These are phyloP conservation scores for Pinctada fucata DNA, from an alignment of 2,888 invertebrate genomes.

Conservation along the genomic window DNA sequence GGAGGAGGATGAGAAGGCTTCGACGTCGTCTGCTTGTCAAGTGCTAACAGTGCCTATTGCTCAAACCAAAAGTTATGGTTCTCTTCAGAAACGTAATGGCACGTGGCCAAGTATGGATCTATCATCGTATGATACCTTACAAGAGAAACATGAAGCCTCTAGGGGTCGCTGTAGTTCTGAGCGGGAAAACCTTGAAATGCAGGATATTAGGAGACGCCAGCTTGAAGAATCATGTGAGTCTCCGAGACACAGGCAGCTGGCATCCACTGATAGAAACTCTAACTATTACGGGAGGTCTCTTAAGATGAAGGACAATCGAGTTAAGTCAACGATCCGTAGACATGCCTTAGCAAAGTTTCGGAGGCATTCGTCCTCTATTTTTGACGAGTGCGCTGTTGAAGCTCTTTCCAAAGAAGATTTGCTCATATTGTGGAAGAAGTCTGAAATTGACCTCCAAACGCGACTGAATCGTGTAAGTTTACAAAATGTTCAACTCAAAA, in stretches of 20 bases:
- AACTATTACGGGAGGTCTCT: conserved; percentile 36
- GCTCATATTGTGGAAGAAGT: conserved; percentile 86
- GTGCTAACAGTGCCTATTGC: background rate
- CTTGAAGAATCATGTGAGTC: background rate
- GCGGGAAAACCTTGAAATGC: conserved; percentile 16
- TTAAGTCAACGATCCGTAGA: conserved; percentile 64
- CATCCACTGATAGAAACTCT: conserved; percentile 1
- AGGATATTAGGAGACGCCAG: conserved; percentile 4
- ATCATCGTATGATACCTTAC: background rate
- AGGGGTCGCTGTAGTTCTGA: background rate
- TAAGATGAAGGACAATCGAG: conserved; percentile 60
- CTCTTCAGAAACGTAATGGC: background rate
- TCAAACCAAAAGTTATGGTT: background rate
- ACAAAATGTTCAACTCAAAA: conserved; percentile 52
- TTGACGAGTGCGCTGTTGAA: conserved; percentile 70
- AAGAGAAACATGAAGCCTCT: background rate
- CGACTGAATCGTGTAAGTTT: conserved; percentile 79
- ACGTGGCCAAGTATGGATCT: background rate
- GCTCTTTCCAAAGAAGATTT: conserved; percentile 86
- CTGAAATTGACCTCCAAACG: conserved; percentile 86
- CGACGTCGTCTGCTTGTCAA: background rate
- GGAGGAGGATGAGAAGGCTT: background rate
- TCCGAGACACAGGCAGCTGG: background rate
- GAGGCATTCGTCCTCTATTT: conserved; percentile 47
- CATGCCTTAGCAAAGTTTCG: conserved; percentile 63